A percentile compares a stretch with the other conserved stretches of the same genome.
These are phyloP conservation scores for Amiota communis DNA, from an alignment of 2,888 invertebrate species.

Conservation along the genomic window DNA sequence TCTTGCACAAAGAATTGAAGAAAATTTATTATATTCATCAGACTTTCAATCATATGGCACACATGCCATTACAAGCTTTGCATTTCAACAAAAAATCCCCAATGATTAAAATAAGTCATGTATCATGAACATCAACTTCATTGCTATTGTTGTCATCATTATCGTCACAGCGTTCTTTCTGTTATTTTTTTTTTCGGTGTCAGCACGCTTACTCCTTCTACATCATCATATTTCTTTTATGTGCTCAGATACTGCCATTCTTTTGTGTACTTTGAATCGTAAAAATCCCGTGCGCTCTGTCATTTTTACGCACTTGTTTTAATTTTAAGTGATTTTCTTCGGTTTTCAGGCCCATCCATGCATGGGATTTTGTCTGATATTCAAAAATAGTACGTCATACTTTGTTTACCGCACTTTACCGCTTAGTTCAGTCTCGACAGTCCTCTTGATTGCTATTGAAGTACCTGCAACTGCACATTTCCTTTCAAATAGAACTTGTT, in stretches of 20 bases:
- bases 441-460: too few species aligned
- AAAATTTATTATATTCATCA: slow-evolving; percentile 23
- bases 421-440: too few species aligned
- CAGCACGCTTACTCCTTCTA: not conserved
- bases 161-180: not conserved
- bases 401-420: too few species aligned
- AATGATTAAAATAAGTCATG: slow-evolving; percentile 22
- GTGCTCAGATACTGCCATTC: not conserved
- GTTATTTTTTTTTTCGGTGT: not conserved
- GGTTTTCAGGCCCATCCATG: too few species aligned
- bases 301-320: slow-evolving; percentile 20
- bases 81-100: slow-evolving; percentile 6
- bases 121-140: slow-evolving; percentile 18
- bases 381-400: too few species aligned
- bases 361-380: too few species aligned
- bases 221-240: not conserved
- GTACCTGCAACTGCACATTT: too few species aligned
- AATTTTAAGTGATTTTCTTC: slow-evolving; percentile 1
- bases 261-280: slow-evolving; percentile 12
- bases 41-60: too few species aligned
- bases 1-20: slow-evolving; percentile 26
- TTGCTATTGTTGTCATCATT: not conserved
- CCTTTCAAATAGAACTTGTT: too few species aligned
- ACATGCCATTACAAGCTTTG: not conserved
- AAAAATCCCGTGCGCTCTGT: slow-evolving; percentile 20